These are phyloP conservation scores for Tiliacea aurago DNA, from an alignment of 2,888 invertebrate genomes.

Conservation along the genomic window DNA sequence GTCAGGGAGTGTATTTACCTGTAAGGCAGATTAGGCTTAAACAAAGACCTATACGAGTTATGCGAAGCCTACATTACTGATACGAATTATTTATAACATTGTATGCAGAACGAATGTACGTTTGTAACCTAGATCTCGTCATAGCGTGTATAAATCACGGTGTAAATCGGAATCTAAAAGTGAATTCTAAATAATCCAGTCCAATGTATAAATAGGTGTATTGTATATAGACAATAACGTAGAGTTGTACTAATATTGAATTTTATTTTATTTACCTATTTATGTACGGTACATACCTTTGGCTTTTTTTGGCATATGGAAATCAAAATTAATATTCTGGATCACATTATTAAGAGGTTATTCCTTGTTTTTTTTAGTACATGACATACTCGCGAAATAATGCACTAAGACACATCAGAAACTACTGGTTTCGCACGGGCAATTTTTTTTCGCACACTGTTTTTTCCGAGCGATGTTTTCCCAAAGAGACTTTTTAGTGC, in stretches of 20 bases:
- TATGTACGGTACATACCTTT: conserved; percentile 61
- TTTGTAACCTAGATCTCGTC: conserved; percentile 61
- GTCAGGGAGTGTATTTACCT: conserved; percentile 11
- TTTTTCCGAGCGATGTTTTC: no score
- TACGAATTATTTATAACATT: conserved; percentile 63
- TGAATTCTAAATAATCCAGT: conserved; percentile 71
- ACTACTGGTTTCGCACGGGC: not conserved
- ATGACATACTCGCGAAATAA: no score
- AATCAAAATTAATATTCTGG: conserved; percentile 27
- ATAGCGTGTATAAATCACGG: conserved; percentile 48
- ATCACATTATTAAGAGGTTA: conserved; percentile 11
- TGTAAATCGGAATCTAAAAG: conserved; percentile 60
- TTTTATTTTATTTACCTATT: conserved; percentile 63
- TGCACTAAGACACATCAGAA: conserved; percentile 9
- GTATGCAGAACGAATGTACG: conserved; percentile 53
- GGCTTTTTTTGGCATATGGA: conserved; percentile 6
- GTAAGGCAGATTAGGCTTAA: conserved; percentile 26
- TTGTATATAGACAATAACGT: conserved; percentile 86
- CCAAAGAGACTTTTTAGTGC: no score
- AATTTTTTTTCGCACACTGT: no score
- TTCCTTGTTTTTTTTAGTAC: conserved; percentile 28
- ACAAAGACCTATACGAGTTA: conserved; percentile 14
- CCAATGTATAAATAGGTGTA: conserved; percentile 80
- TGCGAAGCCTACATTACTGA: conserved; percentile 55
- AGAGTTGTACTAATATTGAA: conserved; percentile 64